Percentiles rank a stretch among this genome's conserved stretches.
phyloP scores from a whole-genome alignment of 2,113 vertebrate genomes.

The Lagopus leucura region DNA sequence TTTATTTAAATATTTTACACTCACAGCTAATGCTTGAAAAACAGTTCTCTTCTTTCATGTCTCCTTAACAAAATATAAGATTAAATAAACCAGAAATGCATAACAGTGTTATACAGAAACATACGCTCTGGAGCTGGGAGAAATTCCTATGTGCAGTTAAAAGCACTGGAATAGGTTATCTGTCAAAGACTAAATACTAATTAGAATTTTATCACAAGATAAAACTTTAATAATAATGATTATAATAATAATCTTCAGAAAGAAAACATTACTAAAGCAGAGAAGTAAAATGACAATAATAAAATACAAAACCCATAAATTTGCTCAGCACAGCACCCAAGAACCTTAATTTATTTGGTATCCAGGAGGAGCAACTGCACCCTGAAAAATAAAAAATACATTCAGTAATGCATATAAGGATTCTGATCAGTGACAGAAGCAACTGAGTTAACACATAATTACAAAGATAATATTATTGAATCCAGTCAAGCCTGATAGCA shows the following conservation, averaged over 20 bases:
- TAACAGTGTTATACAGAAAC: neutral
- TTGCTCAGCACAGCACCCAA: neutral
- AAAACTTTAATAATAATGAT: neutral
- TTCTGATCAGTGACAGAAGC: neutral
- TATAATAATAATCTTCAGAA: neutral
- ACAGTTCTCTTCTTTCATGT: neutral
- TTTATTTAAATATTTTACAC: neutral
- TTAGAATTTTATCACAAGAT: neutral
- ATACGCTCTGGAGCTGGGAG: neutral
- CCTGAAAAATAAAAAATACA: neutral
- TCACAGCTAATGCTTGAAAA: neutral
- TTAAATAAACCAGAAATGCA: neutral
- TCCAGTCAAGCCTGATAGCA: neutral
- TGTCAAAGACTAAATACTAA: neutral
- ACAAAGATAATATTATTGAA: conserved; percentile 38
- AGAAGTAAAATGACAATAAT: neutral
- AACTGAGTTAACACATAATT: conserved; percentile 2
- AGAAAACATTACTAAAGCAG: neutral
- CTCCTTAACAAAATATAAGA: neutral
- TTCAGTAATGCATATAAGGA: neutral
- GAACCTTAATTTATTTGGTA: neutral
- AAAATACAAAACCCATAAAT: neutral
- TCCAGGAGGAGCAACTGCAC: neutral
- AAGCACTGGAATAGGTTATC: neutral
- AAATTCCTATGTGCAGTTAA: neutral